A percentile compares a stretch with the other conserved stretches of the same genome.
Conservation (phyloP, 1,140 invertebrate species). For the Yoshiicerus persimilis region DNA sequence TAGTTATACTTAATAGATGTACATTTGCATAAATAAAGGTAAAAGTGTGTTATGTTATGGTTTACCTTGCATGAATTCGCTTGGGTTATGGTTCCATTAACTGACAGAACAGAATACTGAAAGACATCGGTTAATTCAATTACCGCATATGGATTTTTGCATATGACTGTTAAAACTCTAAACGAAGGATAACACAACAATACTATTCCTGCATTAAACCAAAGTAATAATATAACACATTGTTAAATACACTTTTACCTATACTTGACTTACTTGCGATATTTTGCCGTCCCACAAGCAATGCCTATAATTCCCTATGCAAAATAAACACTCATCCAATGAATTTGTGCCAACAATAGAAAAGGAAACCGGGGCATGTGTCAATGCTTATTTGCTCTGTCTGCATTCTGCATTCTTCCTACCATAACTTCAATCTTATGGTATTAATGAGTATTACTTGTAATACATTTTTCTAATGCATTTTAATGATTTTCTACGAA, state of each 20-base stretch:
- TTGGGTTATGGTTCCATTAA: not conserved
- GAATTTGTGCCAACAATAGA: not conserved
- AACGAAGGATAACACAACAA: not conserved
- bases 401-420: not conserved
- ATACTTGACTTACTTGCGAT: not conserved
- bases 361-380: conserved; percentile 5
- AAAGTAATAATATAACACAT: not conserved
- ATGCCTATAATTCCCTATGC: not conserved
- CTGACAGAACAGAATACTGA: not conserved
- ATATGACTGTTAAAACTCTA: not conserved
- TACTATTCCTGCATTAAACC: too few relatives aligned
- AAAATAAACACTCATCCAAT: not conserved
- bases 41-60: not conserved
- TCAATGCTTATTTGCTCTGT: not conserved
- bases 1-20: not conserved
- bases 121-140: not conserved
- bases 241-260: not conserved
- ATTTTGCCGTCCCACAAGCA: not conserved
- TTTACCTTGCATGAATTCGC: not conserved
- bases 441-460: not conserved
- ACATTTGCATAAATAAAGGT: not conserved
- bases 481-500: not conserved
- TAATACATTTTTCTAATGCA: not conserved
- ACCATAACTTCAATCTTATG: not conserved
- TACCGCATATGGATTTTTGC: not conserved